These are phyloP conservation scores for Trichopoda pennipes DNA, from an alignment of 2,888 invertebrate genomes.

Conservation along the genomic window DNA sequence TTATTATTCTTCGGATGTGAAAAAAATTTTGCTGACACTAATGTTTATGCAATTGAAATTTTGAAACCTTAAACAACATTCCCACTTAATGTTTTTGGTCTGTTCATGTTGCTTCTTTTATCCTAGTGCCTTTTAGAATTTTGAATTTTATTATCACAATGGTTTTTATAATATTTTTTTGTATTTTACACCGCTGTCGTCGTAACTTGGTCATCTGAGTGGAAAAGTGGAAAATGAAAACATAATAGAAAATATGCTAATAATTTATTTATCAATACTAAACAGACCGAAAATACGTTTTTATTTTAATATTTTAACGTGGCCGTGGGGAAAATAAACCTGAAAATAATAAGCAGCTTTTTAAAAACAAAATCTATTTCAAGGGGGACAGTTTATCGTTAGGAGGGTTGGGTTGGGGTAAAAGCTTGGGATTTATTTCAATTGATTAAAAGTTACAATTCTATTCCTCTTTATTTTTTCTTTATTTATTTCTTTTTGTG, in stretches of 20 bases:
- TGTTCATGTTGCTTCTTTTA: slow-evolving; percentile 34
- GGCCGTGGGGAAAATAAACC: slow-evolving; percentile 14
- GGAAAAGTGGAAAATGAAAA: slow-evolving; percentile 72
- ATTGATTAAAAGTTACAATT: slow-evolving; percentile 1
- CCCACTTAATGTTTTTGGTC: slow-evolving; percentile 50
- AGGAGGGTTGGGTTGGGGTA: slow-evolving; percentile 7
- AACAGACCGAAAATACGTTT: slow-evolving; percentile 65
- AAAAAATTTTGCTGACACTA: slow-evolving; percentile 37
- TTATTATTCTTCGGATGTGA: slow-evolving; percentile 29
- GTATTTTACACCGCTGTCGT: slow-evolving; percentile 35
- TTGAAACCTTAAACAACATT: slow-evolving; percentile 3
- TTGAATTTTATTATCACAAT: slow-evolving; percentile 33
- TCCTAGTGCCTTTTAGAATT: slow-evolving; percentile 1
- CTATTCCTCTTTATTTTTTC: not conserved
- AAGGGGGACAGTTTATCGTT: slow-evolving; percentile 18
- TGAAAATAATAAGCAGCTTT: slow-evolving; percentile 25
- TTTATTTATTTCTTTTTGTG: not conserved
- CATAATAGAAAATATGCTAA: slow-evolving; percentile 72
- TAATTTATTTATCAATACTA: slow-evolving; percentile 72
- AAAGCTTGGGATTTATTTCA: slow-evolving; percentile 20
- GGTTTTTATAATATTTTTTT: slow-evolving; percentile 5
- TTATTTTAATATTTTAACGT: slow-evolving; percentile 7
- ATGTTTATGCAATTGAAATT: slow-evolving; percentile 25
- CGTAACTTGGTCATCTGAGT: slow-evolving; percentile 69
- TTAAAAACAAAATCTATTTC: slow-evolving; percentile 9